A percentile compares a stretch with the other conserved stretches of the same genome.
Conservation (phyloP, 2,888 invertebrate species). For the Neelides folsomi region DNA sequence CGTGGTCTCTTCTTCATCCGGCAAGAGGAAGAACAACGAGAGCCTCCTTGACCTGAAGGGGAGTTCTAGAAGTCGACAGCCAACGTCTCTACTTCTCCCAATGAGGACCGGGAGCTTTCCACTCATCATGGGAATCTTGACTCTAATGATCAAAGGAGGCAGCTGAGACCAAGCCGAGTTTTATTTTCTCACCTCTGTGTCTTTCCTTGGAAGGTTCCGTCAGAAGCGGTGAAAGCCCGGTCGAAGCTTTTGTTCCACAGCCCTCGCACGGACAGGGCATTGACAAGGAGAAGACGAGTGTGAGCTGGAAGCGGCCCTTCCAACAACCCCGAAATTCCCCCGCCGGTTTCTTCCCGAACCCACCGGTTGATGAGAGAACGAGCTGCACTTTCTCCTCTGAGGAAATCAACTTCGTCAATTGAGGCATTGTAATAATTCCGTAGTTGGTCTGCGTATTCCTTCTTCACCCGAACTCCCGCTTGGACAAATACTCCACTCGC, state of each 20-base stretch:
- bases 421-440: conserved; percentile 33
- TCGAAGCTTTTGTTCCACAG: conserved; percentile 35
- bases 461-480: conserved; percentile 25
- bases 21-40: conserved; percentile 37
- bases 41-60: conserved; percentile 35
- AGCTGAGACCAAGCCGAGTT: too few relatives aligned
- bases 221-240: conserved; percentile 33
- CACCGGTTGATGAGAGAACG: conserved; percentile 32
- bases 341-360: conserved; percentile 32
- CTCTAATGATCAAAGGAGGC: conserved; percentile 22
- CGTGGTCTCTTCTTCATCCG: conserved; percentile 34
- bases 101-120: conserved; percentile 36
- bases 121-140: conserved; percentile 38
- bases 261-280: conserved; percentile 32
- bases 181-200: too few relatives aligned
- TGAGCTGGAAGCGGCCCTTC: conserved; percentile 28
- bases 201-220: conserved; percentile 29
- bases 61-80: conserved; percentile 36
- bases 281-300: conserved; percentile 33
- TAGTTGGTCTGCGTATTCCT: conserved; percentile 31
- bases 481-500: conserved; percentile 30
- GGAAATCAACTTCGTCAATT: conserved; percentile 34
- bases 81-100: conserved; percentile 35
- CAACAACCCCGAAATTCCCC: conserved; percentile 27
- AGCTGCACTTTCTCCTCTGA: conserved; percentile 22